These are phyloP conservation scores for Magallana angulata DNA, from an alignment of 1,140 invertebrate genomes.

Conservation along the genomic window DNA sequence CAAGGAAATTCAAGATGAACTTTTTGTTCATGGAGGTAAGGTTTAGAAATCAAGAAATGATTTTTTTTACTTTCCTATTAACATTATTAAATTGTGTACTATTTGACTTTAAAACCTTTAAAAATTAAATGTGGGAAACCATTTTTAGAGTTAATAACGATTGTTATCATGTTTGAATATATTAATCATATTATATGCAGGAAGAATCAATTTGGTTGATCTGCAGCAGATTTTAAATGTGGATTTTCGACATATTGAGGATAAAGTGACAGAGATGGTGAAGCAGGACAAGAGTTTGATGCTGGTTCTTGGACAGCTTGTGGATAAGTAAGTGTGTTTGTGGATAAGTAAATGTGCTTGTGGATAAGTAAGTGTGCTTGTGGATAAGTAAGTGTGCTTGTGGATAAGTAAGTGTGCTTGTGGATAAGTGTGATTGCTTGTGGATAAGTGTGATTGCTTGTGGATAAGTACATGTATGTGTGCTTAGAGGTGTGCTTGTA, in stretches of 20 bases:
- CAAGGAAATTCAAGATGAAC: slow-evolving; percentile 95
- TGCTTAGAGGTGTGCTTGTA: neutral
- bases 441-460: slow-evolving; percentile 76
- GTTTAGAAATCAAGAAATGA: too few relatives aligned
- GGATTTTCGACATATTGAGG: slow-evolving; percentile 90
- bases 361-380: slow-evolving; percentile 82
- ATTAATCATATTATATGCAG: slow-evolving; percentile 61
- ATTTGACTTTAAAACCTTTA: too few relatives aligned
- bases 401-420: neutral
- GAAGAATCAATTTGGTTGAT: slow-evolving; percentile 91
- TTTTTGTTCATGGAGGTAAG: slow-evolving; percentile 89
- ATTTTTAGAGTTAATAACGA: too few relatives aligned
- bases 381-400: slow-evolving; percentile 83
- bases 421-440: slow-evolving; percentile 72
- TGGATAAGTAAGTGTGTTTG: slow-evolving; percentile 83
- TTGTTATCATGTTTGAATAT: too few relatives aligned
- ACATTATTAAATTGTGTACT: too few relatives aligned
- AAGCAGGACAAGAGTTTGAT: slow-evolving; percentile 75
- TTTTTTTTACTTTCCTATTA: too few relatives aligned
- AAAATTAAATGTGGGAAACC: too few relatives aligned
- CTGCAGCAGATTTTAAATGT: slow-evolving; percentile 93
- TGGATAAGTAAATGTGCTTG: neutral
- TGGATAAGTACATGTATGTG: neutral
- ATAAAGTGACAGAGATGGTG: slow-evolving; percentile 80
- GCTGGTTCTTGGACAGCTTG: slow-evolving; percentile 92